Percentiles rank a stretch among this genome's conserved stretches.
Conservation (phyloP, 2,888 invertebrate species). For the Hanleya hanleyi region DNA sequence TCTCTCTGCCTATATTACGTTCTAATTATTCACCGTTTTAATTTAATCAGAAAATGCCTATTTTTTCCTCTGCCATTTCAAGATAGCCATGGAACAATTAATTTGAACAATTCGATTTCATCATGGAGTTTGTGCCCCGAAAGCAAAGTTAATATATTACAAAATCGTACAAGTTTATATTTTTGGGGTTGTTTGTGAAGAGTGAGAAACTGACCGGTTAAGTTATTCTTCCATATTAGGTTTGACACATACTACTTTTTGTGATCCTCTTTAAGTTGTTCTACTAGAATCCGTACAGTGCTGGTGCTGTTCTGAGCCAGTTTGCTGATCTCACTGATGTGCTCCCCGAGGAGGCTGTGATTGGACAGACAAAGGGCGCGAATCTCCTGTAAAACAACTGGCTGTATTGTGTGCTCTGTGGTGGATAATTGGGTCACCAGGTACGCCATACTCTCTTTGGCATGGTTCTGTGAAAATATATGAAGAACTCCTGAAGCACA, state of each 20-base stretch:
- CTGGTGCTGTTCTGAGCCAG: conserved; percentile 74
- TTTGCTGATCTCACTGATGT: conserved; percentile 83
- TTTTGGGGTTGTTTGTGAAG: not conserved
- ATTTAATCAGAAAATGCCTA: no score
- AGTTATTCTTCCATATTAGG: not conserved
- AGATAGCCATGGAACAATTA: no score
- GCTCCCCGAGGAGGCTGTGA: conserved; percentile 86
- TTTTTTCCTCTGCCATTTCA: no score
- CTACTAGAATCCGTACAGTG: conserved; percentile 71
- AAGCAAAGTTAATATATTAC: no score
- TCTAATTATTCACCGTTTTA: no score
- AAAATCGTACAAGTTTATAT: no score
- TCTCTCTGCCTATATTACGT: no score
- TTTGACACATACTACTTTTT: conserved; percentile 61
- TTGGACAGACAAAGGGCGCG: conserved; percentile 86
- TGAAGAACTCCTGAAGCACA: no score
- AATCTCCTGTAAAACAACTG: conserved; percentile 85
- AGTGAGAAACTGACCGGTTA: conserved; percentile 3
- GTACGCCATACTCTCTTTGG: conserved; percentile 87
- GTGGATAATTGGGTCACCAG: conserved; percentile 83
- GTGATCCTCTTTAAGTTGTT: conserved; percentile 72
- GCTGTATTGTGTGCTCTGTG: conserved; percentile 83
- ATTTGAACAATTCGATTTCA: no score
- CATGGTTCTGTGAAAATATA: conserved; percentile 81
- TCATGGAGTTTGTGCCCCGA: no score